Conservation (phyloP, 1,140 invertebrate genomes). For the Ladona fulva region DNA sequence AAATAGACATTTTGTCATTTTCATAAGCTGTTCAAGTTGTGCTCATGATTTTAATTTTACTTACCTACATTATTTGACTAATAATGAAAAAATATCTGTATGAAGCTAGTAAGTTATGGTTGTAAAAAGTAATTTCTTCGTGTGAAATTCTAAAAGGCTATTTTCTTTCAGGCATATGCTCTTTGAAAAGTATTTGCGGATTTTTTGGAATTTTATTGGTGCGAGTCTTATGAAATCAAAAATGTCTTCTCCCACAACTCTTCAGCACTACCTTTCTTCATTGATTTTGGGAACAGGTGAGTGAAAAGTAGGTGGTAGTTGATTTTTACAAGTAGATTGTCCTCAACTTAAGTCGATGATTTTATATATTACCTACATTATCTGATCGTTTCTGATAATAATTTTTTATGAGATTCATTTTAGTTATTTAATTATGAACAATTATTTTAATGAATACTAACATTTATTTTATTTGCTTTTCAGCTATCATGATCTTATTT, state of each 20-base stretch:
- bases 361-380: not conserved
- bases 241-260: not conserved
- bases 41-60: not conserved
- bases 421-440: not conserved
- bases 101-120: not conserved
- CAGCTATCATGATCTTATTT: too few species aligned
- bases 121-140: too few species aligned
- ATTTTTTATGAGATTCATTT: not conserved
- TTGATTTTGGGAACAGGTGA: not conserved
- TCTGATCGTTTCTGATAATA: not conserved
- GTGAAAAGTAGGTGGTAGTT: not conserved
- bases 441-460: too few species aligned
- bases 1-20: not conserved
- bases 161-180: too few species aligned
- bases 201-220: too few species aligned
- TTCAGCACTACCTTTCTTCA: not conserved
- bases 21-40: too few species aligned
- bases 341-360: not conserved
- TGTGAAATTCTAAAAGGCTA: too few species aligned
- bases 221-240: not conserved
- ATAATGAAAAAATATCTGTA: not conserved
- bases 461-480: too few species aligned
- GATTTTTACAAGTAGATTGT: not conserved
- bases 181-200: too few species aligned
- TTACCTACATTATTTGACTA: conserved; percentile 3